Evolutionary conservation across 2,888 invertebrate species (phyloP).

Genomic region (Drosophila lacicola): DNA sequence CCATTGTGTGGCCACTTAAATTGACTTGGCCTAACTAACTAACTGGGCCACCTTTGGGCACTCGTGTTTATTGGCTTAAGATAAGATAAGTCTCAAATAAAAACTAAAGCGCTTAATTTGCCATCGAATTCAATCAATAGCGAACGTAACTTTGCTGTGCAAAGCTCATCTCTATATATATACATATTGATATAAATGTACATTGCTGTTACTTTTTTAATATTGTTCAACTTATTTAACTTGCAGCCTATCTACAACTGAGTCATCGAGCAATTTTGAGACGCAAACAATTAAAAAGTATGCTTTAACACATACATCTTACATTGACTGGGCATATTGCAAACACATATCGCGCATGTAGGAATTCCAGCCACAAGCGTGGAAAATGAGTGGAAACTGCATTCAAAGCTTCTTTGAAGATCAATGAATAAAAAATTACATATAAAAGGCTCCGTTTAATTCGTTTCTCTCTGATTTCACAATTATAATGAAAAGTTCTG

Average conservation of each 20-base stretch:
- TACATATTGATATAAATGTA: constrained; percentile 2
- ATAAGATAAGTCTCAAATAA: constrained; percentile 31
- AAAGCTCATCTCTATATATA: constrained; percentile 15
- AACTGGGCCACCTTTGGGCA: constrained; percentile 16
- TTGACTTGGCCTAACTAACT: constrained; percentile 9
- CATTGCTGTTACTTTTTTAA: not conserved
- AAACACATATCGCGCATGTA: too few species aligned
- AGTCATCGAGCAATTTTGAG: constrained; percentile 14
- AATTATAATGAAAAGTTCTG: too few species aligned
- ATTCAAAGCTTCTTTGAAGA: too few species aligned
- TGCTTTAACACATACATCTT: not conserved
- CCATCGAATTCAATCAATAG: constrained; percentile 23
- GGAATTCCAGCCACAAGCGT: too few species aligned
- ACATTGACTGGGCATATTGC: too few species aligned
- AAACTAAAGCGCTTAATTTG: constrained; percentile 7
- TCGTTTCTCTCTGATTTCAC: too few species aligned
- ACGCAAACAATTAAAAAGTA: not conserved
- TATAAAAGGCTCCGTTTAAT: too few species aligned
- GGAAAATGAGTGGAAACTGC: too few species aligned
- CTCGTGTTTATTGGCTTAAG: constrained; percentile 4
- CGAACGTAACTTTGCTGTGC: not conserved
- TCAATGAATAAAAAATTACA: too few species aligned
- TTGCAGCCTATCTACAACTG: constrained; percentile 8
- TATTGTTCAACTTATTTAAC: constrained; percentile 21
- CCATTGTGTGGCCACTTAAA: constrained; percentile 39